Evolutionary conservation across 2,113 vertebrate species (phyloP).

Genomic region (Sylvicapra grimmia): DNA sequence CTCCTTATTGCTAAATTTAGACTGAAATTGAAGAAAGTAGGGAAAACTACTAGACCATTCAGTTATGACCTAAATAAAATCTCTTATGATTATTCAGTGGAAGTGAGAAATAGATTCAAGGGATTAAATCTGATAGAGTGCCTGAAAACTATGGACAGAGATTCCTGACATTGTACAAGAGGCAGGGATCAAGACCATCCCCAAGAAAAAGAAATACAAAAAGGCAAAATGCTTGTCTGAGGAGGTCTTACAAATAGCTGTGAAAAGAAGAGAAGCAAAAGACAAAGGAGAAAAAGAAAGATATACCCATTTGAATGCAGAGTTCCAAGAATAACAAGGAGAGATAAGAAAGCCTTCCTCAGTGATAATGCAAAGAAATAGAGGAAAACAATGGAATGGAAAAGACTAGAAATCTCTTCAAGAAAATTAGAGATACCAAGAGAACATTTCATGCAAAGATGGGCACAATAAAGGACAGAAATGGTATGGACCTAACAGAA

Average conservation of each 20-base stretch:
- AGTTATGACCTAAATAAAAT: background rate
- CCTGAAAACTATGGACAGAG: background rate
- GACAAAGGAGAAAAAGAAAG: background rate
- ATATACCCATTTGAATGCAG: background rate
- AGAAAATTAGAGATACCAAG: background rate
- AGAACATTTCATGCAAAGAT: background rate
- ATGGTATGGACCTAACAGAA: background rate
- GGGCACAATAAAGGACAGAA: background rate
- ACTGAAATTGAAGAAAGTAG: background rate
- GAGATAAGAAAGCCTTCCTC: background rate
- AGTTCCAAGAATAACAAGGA: background rate
- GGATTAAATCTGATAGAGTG: background rate
- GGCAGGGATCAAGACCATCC: background rate
- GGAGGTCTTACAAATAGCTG: background rate
- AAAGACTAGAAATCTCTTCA: background rate
- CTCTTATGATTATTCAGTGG: background rate
- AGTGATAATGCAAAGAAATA: background rate
- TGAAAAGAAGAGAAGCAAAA: background rate
- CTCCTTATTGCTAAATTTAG: background rate
- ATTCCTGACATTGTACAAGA: background rate
- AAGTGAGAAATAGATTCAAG: background rate
- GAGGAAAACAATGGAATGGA: background rate
- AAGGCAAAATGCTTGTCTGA: background rate
- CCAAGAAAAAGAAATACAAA: background rate
- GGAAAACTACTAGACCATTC: background rate